Percentiles rank a stretch among this genome's conserved stretches.
Evolutionary conservation across 2,113 vertebrate species (phyloP).

Genomic region (Oreamnos americanus): DNA sequence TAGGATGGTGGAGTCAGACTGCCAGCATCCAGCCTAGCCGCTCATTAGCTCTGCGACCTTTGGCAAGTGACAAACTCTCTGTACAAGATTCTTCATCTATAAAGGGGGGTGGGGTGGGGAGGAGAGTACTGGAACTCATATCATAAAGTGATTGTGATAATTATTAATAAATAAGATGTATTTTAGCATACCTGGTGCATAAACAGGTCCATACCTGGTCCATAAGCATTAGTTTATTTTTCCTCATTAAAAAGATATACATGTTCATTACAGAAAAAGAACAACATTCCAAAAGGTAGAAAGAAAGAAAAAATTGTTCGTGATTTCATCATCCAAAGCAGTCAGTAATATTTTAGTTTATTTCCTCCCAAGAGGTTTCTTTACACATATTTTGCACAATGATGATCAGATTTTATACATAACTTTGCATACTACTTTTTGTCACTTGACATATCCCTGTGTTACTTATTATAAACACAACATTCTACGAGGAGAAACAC

Average conservation of each 20-base stretch:
- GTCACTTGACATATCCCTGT: background rate
- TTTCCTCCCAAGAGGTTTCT: background rate
- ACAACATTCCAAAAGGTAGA: background rate
- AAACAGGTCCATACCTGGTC: background rate
- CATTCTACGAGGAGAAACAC: too few species aligned
- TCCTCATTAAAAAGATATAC: background rate
- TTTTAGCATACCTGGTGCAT: background rate
- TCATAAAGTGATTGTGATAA: background rate
- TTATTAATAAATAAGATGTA: background rate
- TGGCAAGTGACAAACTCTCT: background rate
- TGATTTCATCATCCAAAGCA: background rate
- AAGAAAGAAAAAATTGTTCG: background rate
- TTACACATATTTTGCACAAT: background rate
- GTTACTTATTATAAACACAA: background rate
- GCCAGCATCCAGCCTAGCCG: background rate
- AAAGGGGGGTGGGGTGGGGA: background rate
- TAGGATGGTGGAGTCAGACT: background rate
- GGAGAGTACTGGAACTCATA: rapidly evolving
- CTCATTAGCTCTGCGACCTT: background rate
- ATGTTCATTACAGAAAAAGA: background rate
- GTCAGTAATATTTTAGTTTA: background rate
- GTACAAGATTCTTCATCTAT: background rate
- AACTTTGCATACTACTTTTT: background rate
- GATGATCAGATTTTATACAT: background rate
- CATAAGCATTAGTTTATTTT: background rate